Evolutionary conservation across 2,113 vertebrate species (phyloP).

Genomic region (Eolophus roseicapilla): DNA sequence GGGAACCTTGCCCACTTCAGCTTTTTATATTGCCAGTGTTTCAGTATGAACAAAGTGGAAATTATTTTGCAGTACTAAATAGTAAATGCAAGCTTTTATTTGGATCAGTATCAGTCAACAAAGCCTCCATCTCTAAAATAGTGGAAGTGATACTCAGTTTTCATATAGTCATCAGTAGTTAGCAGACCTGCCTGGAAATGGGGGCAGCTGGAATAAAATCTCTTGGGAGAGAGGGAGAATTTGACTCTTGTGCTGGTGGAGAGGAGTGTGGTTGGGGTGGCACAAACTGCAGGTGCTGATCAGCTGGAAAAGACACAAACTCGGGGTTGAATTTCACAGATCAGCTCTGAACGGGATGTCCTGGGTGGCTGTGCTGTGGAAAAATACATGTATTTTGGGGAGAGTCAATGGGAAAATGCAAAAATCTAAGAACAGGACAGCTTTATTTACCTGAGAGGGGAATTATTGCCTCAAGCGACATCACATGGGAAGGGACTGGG

Average conservation of each 20-base stretch:
- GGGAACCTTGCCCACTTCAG: background rate
- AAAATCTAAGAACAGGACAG: background rate
- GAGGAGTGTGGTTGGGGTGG: rapidly evolving
- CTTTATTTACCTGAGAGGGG: background rate
- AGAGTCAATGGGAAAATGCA: background rate
- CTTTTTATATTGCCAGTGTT: background rate
- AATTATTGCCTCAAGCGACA: background rate
- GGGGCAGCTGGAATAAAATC: background rate
- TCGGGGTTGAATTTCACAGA: rapidly evolving
- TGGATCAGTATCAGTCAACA: background rate
- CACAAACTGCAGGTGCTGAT: background rate
- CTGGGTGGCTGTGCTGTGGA: background rate
- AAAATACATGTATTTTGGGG: background rate
- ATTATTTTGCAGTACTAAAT: background rate
- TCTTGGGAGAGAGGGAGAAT: background rate
- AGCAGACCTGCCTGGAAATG: background rate
- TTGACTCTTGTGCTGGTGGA: background rate
- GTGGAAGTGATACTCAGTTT: background rate
- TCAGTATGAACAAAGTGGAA: background rate
- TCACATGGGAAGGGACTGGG: background rate
- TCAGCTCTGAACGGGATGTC: background rate
- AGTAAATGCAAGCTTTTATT: background rate
- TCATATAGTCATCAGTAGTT: background rate
- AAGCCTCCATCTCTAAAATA: background rate
- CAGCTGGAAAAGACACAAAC: background rate